Evolutionary conservation across 2,797 vertebrate species (phyloP).

Genomic region (Rhinatrema bivittatum): DNA sequence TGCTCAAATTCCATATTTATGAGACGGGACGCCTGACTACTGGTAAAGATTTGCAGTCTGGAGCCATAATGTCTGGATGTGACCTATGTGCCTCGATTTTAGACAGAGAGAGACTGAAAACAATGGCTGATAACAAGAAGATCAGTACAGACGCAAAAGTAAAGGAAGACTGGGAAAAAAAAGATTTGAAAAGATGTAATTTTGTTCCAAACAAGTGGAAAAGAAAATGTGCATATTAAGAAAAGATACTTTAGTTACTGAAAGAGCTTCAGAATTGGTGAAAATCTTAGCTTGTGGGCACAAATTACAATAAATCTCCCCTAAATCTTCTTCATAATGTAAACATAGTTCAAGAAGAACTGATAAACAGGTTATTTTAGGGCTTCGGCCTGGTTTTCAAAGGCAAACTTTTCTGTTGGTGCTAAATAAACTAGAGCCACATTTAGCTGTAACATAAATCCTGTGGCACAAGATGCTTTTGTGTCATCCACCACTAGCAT

Average conservation of each 20-base stretch:
- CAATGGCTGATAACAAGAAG: slow-evolving; percentile 12
- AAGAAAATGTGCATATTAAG: neutral
- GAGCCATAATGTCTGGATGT: slow-evolving; percentile 32
- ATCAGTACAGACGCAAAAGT: too few species aligned
- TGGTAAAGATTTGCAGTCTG: slow-evolving; percentile 35
- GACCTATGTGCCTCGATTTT: slow-evolving; percentile 8
- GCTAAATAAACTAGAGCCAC: too few species aligned
- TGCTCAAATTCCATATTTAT: slow-evolving; percentile 27
- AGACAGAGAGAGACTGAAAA: slow-evolving; percentile 5
- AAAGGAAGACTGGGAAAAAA: too few species aligned
- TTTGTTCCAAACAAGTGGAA: too few species aligned
- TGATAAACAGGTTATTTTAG: too few species aligned
- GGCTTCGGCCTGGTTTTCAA: too few species aligned
- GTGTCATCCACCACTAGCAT: too few species aligned
- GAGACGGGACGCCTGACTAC: slow-evolving; percentile 29
- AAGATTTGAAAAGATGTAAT: slow-evolving; percentile 1
- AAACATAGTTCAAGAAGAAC: too few species aligned
- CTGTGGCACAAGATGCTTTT: too few species aligned
- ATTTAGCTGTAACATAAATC: too few species aligned
- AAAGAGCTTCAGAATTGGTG: slow-evolving; percentile 10
- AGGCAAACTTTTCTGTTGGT: too few species aligned
- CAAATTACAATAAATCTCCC: neutral
- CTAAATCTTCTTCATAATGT: too few species aligned
- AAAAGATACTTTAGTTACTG: slow-evolving; percentile 20
- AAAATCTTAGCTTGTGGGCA: slow-evolving; percentile 10